These are phyloP conservation scores for Ptychadena robeensis DNA, from an alignment of 2,797 vertebrate species.

Conservation along the genomic window DNA sequence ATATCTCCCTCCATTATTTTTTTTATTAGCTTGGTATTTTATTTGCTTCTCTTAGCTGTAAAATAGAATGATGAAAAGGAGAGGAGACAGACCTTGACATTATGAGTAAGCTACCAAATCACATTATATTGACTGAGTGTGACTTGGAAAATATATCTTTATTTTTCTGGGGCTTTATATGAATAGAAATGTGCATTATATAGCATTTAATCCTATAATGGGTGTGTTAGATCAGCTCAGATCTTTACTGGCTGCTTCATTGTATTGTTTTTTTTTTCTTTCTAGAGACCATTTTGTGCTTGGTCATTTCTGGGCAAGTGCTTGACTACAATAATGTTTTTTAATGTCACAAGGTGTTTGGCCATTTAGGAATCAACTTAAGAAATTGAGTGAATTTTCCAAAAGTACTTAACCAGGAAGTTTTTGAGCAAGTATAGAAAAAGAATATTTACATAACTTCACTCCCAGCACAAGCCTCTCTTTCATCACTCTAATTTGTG, in stretches of 20 bases:
- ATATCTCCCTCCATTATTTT: background rate
- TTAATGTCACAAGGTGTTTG: background rate
- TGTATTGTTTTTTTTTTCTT: background rate
- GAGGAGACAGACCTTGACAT: background rate
- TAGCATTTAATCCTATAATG: background rate
- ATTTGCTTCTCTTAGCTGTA: background rate
- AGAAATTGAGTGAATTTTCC: background rate
- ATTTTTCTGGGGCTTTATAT: background rate
- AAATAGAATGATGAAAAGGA: background rate
- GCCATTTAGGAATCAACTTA: background rate
- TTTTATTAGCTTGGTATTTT: background rate
- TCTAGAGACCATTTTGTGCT: background rate
- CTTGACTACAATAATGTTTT: background rate
- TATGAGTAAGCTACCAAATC: constrained; percentile 4
- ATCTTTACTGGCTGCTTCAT: background rate
- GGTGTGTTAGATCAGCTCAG: background rate
- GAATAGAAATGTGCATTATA: background rate
- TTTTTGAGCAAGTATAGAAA: too few relatives aligned
- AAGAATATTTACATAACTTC: too few relatives aligned
- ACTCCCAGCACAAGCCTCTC: too few relatives aligned
- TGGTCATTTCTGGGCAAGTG: too few relatives aligned
- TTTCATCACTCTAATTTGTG: too few relatives aligned
- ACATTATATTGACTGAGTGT: background rate
- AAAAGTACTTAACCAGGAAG: too few relatives aligned
- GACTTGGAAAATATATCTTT: background rate